phyloP scores from a whole-genome alignment of 2,888 invertebrate species.

The Zootermopsis nevadensis region DNA sequence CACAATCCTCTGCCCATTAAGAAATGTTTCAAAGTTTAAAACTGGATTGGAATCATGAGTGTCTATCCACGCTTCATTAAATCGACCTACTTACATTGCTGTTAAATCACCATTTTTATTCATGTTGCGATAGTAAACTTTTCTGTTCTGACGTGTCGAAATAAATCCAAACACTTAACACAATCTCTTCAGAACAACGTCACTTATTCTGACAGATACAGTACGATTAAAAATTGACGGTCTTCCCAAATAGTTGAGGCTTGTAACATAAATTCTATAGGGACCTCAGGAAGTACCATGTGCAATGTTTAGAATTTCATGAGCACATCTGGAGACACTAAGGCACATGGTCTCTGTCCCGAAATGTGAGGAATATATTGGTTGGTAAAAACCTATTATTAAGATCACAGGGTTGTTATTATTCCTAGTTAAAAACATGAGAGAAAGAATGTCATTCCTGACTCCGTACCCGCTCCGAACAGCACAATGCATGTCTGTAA shows the following conservation, averaged over 20 bases:
- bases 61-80: no score
- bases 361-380: background rate
- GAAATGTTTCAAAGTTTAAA: no score
- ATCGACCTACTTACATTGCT: background rate
- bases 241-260: background rate
- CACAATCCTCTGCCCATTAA: no score
- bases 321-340: background rate
- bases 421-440: background rate
- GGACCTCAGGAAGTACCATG: slow-evolving; percentile 9
- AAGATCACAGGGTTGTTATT: background rate
- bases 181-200: slow-evolving; percentile 7
- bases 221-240: background rate
- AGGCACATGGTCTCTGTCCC: background rate
- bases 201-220: background rate
- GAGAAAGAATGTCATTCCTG: background rate
- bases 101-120: background rate
- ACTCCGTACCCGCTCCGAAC: background rate
- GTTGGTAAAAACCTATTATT: background rate
- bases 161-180: background rate
- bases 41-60: no score
- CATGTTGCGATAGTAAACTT: background rate
- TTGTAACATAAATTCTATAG: background rate
- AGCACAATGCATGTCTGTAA: background rate
- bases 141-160: background rate
- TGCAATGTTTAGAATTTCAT: slow-evolving; percentile 2